Evolutionary conservation across 2,113 vertebrate species (phyloP), one percentile per base, ranked within the genome.

Genomic region (Hydropotes inermis): DNA sequence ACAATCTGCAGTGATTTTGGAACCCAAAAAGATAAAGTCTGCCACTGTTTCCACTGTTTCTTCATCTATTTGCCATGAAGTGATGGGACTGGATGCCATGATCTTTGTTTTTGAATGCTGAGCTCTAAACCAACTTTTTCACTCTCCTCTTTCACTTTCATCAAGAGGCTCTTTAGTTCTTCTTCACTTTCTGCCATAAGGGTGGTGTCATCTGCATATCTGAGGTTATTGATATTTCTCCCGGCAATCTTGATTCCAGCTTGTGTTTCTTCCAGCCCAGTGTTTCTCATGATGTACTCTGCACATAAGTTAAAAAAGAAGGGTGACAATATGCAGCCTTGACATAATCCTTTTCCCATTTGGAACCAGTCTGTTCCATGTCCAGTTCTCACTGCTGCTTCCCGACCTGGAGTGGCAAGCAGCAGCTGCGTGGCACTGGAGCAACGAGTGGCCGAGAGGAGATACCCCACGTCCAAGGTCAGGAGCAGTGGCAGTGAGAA

Each of bases 381-480:
- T n/a, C 15, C 61, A 64, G 30, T n/a, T 64, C 30, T 64, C 15
- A 64, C 15, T 64, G 15, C 17, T 64, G 15, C 61, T n/a, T 64
- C 15, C 15, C 0, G 8, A 64, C 61, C 30, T 64, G 58, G 58
- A 61, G 58, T 30, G 28, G 58, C 13, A 0, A 61, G 28, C 58
- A 61, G 58, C 5, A 6, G 58, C 27, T 60, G 14, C 14, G 14
- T 0, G 3, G 3, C 30, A 64, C 60, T 64, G 60, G 30, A 16
- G 28, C 0, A 0, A 30, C 0, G 30, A 61, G 60, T 3, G 6
- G 30, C 61, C 8, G 30, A 64, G 61, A 64, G 33, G 33, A 64
- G 61, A 64, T 64, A 64, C 14, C 60, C 60, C 15, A 33, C 4
- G 30, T 64, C 60, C 60, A 64, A 64, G 14, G 15, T 64, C 60